Evolutionary conservation across 2,888 invertebrate genomes (phyloP), one percentile per base, ranked within the genome.

Genomic region (Rhagonycha fulva): DNA sequence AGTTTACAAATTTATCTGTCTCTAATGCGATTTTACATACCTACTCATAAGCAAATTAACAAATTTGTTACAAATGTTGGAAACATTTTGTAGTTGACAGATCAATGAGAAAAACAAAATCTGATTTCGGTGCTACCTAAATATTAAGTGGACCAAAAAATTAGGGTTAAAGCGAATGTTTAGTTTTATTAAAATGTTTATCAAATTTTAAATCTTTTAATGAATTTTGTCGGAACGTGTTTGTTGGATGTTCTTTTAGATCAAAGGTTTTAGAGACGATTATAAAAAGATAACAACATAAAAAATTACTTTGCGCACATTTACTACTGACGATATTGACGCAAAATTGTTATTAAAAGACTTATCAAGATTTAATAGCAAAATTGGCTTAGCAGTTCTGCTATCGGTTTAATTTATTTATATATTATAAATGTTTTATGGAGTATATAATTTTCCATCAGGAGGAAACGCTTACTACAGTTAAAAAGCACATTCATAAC

Each of bases 401-500:
- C 47, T 47, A 47, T 47, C 47, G 47, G 47, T 9, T 47, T 47
- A 47, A 47, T 47, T 47, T 47, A 47, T 47, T 47, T 47, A 47
- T 47, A 47, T 47, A 68, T 68, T 68, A 32, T n/a, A 68, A 24
- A 68, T 72, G 63, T 61, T 19, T 47, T 14, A 68, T 73, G 30
- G 11, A 70, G 74, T 77, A 75, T 71, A 72, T 77, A 72, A 74
- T 75, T 77, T 72, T 77, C 75, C 71, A 72, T 67, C 71, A 62
- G 75, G 70, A 78, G 73, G 68, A 74, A 73, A 73, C 70, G 76
- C 70, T 76, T 74, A 71, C 74, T 78, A 75, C 74, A 71, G 78
- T 74, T 78, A 78, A 78, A 75, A 77, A 75, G 66, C 72, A 76
- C 81, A 82, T 82, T 81, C 78, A 82, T 82, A 81, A 83, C 82